phyloP scores from a whole-genome alignment of 2,797 vertebrate genomes.

The Notoglanidium macrostoma region DNA sequence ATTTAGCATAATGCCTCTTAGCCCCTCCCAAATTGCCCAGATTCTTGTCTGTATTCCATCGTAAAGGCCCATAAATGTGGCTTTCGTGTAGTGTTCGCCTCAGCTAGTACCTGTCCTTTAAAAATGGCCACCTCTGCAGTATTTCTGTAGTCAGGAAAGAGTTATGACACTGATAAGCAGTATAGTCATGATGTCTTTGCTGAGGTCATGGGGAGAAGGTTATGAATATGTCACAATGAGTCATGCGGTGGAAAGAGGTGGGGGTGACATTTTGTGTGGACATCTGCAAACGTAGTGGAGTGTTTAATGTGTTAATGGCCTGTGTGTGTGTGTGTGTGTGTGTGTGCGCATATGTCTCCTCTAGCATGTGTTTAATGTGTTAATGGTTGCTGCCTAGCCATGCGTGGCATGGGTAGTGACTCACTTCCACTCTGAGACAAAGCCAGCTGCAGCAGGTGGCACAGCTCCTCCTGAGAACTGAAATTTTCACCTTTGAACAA shows the following conservation, averaged over 20 bases:
- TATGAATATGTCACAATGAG: conserved; percentile 60
- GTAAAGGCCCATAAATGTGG: neutral
- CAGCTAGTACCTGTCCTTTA: neutral
- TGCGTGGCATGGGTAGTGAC: conserved; percentile 65
- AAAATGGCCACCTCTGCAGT: neutral
- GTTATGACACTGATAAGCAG: conserved; percentile 36
- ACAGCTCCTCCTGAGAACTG: conserved; percentile 48
- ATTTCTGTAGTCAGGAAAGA: conserved; percentile 38
- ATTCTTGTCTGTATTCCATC: neutral
- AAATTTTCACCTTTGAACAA: conserved; percentile 53
- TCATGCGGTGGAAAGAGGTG: conserved; percentile 58
- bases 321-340: conserved; percentile 42
- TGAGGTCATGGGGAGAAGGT: conserved; percentile 61
- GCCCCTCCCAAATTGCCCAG: neutral
- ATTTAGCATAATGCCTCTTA: no score
- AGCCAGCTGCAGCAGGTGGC: conserved; percentile 64
- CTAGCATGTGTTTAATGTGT: conserved; percentile 72
- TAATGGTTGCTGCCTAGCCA: conserved; percentile 70
- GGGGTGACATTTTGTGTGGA: conserved; percentile 47
- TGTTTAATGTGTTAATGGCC: conserved; percentile 69
- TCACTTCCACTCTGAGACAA: conserved; percentile 66
- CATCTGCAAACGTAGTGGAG: conserved; percentile 62
- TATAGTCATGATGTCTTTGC: conserved; percentile 21
- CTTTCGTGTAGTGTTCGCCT: neutral
- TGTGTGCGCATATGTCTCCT: conserved; percentile 38